Conservation (phyloP, 2,113 vertebrate species). For the Neopipo cinnamomea region DNA sequence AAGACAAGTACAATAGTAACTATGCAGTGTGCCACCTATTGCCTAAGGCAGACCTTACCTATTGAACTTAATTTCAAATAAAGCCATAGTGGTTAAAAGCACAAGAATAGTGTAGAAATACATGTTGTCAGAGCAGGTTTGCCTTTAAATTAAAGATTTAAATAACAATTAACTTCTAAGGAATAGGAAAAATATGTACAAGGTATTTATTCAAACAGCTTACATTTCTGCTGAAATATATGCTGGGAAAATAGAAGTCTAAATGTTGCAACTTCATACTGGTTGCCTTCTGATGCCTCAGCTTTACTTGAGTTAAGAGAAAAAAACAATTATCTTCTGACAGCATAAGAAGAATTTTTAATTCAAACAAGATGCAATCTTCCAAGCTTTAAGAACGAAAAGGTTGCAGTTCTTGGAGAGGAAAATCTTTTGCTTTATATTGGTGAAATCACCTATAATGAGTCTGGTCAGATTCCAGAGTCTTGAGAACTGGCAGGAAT, state of each 20-base stretch:
- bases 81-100: not conserved
- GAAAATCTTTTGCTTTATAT: not conserved
- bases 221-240: not conserved
- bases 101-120: not conserved
- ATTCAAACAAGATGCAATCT: fast-evolving
- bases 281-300: not conserved
- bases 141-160: not conserved
- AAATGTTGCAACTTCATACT: not conserved
- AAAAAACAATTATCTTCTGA: not conserved
- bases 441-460: not conserved
- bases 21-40: not conserved
- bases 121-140: not conserved
- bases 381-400: not conserved
- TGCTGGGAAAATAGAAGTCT: not conserved
- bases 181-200: not conserved
- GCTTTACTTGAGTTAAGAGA: not conserved
- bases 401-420: not conserved
- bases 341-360: not conserved
- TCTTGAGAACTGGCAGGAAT: not conserved
- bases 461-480: not conserved
- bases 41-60: not conserved
- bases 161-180: not conserved
- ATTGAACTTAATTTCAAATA: not conserved
- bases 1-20: not conserved
- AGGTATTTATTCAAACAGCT: not conserved